Percentiles rank a stretch among this genome's conserved stretches.
phyloP scores from a whole-genome alignment of 2,888 invertebrate genomes.

The Nomada fucata region DNA sequence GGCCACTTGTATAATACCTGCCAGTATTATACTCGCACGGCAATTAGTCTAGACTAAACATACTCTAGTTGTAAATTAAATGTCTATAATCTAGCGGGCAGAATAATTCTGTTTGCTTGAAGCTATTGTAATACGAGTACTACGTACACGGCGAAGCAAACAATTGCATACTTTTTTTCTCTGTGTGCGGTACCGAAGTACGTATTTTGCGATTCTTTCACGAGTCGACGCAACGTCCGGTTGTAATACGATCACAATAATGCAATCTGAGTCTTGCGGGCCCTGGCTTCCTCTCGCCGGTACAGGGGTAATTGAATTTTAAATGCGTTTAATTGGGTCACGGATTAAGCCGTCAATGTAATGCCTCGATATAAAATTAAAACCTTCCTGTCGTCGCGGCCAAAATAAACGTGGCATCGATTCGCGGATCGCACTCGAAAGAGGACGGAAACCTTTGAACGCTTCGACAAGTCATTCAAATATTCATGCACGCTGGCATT shows the following conservation, averaged over 20 bases:
- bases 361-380: constrained; percentile 68
- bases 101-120: too few species aligned
- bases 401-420: constrained; percentile 9
- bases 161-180: neutral
- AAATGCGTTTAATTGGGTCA: constrained; percentile 80
- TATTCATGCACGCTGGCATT: neutral
- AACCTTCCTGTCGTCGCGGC: constrained; percentile 33
- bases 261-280: constrained; percentile 44
- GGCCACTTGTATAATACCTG: too few species aligned
- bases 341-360: constrained; percentile 66
- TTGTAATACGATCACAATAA: constrained; percentile 38
- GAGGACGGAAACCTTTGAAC: neutral
- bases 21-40: neutral
- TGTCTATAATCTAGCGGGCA: neutral
- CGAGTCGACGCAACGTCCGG: constrained; percentile 2
- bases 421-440: neutral
- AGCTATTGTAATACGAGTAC: neutral
- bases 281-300: constrained; percentile 9
- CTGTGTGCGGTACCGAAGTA: neutral
- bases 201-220: neutral
- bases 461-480: neutral
- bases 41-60: neutral
- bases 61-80: neutral
- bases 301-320: constrained; percentile 79
- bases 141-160: neutral